These are phyloP conservation scores for Melanostigma gelatinosum DNA, from an alignment of 2,113 vertebrate genomes.

Conservation along the genomic window DNA sequence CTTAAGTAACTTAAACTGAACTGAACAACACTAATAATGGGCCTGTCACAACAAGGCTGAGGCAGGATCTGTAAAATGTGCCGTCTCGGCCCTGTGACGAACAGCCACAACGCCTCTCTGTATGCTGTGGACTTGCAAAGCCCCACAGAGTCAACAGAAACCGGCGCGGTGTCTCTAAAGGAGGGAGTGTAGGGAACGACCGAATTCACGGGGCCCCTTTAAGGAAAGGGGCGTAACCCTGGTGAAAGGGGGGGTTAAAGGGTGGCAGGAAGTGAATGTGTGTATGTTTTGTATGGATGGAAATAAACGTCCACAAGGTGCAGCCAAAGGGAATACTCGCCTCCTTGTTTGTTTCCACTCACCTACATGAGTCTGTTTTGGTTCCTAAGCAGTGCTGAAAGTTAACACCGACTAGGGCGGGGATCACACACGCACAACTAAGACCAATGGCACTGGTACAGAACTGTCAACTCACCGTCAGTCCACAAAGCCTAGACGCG, in stretches of 20 bases:
- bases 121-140: constrained; percentile 36
- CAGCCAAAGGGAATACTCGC: too few relatives aligned
- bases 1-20: background rate
- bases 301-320: too few relatives aligned
- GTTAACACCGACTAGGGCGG: constrained; percentile 48
- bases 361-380: constrained; percentile 9
- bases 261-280: too few relatives aligned
- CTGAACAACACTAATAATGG: background rate
- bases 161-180: constrained; percentile 27
- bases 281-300: too few relatives aligned
- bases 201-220: too few relatives aligned
- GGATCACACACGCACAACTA: background rate
- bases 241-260: too few relatives aligned
- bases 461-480: background rate
- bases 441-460: background rate
- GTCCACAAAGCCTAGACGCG: background rate
- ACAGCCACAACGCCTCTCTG: constrained; percentile 6
- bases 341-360: too few relatives aligned
- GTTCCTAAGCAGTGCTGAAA: constrained; percentile 44
- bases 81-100: constrained; percentile 11
- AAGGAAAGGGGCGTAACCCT: too few relatives aligned
- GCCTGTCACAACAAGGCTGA: constrained; percentile 1
- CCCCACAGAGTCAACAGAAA: constrained; percentile 41
- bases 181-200: background rate
- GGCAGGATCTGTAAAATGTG: constrained; percentile 15